Conservation (phyloP, 2,113 vertebrate genomes). For the Megalops atlanticus region DNA sequence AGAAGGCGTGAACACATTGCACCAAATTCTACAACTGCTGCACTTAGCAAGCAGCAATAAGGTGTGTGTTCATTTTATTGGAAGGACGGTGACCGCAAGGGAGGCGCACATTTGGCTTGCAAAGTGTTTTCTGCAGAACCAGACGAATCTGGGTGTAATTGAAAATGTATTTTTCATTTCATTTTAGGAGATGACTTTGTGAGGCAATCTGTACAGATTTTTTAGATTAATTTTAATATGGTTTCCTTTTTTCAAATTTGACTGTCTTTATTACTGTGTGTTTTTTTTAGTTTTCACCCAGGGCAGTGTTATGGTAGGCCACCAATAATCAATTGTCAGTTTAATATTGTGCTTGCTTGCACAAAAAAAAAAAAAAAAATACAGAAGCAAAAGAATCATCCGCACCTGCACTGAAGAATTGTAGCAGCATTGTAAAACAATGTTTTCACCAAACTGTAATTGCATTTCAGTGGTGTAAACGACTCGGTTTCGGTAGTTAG, state of each 20-base stretch:
- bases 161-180: background rate
- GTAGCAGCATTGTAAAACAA: constrained; percentile 3
- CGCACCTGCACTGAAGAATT: too few species aligned
- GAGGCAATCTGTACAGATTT: background rate
- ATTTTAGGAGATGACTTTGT: background rate
- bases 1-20: background rate
- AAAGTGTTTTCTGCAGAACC: background rate
- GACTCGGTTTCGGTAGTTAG: constrained; percentile 6
- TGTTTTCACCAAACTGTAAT: constrained; percentile 14
- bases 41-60: background rate
- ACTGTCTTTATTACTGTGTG: background rate
- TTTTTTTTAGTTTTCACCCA: background rate
- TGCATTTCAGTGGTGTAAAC: constrained; percentile 27
- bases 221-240: background rate
- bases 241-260: background rate
- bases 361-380: background rate
- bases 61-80: background rate
- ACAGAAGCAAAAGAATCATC: background rate
- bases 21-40: background rate
- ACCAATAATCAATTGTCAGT: background rate
- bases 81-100: background rate
- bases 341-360: too few species aligned
- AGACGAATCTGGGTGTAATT: background rate
- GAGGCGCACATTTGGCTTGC: too few species aligned
- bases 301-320: background rate